These are phyloP conservation scores for Hirundo rustica DNA, from an alignment of 2,797 vertebrate species.

Conservation along the genomic window DNA sequence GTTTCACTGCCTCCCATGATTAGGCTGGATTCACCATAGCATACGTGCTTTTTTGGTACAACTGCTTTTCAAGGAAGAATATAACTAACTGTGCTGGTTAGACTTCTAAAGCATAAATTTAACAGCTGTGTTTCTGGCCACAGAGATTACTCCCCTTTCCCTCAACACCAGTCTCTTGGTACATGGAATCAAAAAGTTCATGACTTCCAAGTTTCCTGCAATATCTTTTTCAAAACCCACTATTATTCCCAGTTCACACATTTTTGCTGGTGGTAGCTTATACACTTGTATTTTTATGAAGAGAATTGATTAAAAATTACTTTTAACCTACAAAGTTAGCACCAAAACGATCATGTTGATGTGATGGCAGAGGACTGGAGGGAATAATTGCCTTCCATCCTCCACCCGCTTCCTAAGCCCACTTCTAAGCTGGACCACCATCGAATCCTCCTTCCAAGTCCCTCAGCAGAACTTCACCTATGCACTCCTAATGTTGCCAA, in stretches of 20 bases:
- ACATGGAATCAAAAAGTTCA: not conserved
- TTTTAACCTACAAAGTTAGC: not conserved
- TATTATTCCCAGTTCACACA: not conserved
- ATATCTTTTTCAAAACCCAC: not conserved
- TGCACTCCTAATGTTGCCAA: not conserved
- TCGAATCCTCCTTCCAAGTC: not conserved
- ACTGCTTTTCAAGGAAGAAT: not conserved
- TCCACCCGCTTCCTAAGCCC: not conserved
- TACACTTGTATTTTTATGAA: not conserved
- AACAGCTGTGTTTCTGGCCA: not conserved
- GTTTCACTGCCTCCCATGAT: not conserved
- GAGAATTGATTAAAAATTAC: not conserved
- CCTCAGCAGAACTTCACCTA: not conserved
- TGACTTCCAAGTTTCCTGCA: not conserved
- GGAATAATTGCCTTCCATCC: not conserved
- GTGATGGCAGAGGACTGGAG: not conserved
- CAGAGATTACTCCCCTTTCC: not conserved
- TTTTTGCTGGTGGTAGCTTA: not conserved
- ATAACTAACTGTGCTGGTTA: not conserved
- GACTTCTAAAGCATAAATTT: not conserved
- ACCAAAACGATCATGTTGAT: not conserved
- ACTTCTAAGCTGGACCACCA: constrained; percentile 22
- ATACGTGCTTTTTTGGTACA: not conserved
- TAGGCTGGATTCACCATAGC: not conserved
- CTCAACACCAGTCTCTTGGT: not conserved